Evolutionary conservation across 2,797 vertebrate genomes (phyloP).

Genomic region (Manis javanica): DNA sequence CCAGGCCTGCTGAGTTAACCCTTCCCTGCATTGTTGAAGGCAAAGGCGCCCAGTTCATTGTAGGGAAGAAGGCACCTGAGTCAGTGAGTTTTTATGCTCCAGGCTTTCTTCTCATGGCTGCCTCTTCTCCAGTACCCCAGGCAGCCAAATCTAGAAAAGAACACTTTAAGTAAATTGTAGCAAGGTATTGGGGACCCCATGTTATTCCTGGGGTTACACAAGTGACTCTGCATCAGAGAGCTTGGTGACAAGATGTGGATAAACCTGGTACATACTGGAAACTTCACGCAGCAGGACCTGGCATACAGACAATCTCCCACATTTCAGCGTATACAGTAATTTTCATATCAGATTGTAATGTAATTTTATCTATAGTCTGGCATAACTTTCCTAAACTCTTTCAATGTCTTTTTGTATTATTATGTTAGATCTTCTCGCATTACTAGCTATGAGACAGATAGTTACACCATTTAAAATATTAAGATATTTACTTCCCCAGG

Average conservation of each 20-base stretch:
- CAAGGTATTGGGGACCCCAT: neutral
- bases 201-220: neutral
- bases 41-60: neutral
- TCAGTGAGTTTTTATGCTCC: neutral
- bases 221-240: neutral
- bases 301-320: neutral
- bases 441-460: neutral
- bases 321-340: neutral
- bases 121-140: neutral
- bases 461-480: neutral
- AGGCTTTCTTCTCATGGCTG: neutral
- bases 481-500: conserved; percentile 37
- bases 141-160: neutral
- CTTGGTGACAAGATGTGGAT: neutral
- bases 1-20: neutral
- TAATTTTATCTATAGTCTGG: neutral
- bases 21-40: neutral
- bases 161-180: neutral
- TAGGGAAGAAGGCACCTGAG: neutral
- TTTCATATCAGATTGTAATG: neutral
- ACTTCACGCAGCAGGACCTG: neutral
- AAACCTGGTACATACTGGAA: neutral
- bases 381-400: neutral
- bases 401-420: neutral
- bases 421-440: conserved; percentile 6